Evolutionary conservation across 2,888 invertebrate genomes (phyloP), one percentile per base, ranked within the genome.

Genomic region (Galeruca laticollis): DNA sequence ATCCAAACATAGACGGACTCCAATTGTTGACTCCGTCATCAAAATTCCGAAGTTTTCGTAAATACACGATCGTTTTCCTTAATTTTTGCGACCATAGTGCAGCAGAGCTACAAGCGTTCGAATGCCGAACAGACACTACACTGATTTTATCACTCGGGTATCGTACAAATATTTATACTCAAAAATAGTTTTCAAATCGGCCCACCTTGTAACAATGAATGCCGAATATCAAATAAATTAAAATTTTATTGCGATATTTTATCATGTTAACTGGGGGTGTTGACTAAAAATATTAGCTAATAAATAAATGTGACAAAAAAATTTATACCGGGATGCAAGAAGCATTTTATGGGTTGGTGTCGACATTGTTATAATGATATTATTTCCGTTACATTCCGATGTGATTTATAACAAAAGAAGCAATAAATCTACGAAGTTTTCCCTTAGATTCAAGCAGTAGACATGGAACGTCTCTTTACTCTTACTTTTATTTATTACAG

Each of bases 311-410:
- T 15, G 15, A 47, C 8, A 47, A 47, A 47, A 15, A 47, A 47
- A 8, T 5, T 10, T 37, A 37, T 37, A 37, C 37, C 37, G 8
- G 9, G 13, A 26, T 3, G 15, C 43, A 47, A 47, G 15, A 47
- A 20, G n/a, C 20, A 60, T 43, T 13, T 60, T 60, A 9, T 47
- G 31, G 67, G 70, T 68, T 69, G 72, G 69, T 71, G 71, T 57
- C 80, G 82, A 81, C 83, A 83, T 83, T 82, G 80, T 82, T 81
- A 83, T 83, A 83, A 84, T 83, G 83, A 82, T 82, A 82, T 83
- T 82, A 82, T 83, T 84, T 84, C 82, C 83, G 77, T 78, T 71
- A 70, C 70, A 76, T 76, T 66, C 75, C 74, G 76, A 68, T 72
- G 79, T 83, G 84, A 84, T 83, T 84, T 84, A 84, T 83, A 79